Conservation (phyloP, 2,113 vertebrate genomes). For the Cavia porcellus region DNA sequence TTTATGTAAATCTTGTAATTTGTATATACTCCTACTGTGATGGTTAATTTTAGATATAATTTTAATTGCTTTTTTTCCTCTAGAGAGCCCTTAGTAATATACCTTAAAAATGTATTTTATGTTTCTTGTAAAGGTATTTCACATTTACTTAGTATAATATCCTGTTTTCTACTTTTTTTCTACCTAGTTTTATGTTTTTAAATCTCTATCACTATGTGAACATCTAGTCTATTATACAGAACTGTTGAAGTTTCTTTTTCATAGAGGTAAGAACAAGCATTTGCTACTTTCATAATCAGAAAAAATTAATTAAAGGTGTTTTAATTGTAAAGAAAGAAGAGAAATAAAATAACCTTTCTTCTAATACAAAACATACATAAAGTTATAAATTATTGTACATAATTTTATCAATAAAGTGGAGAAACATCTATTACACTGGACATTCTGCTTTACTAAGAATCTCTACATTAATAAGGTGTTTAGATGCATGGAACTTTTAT, state of each 20-base stretch:
- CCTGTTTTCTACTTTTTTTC: conserved; percentile 33
- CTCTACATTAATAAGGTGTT: conserved; percentile 48
- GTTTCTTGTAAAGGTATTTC: conserved; percentile 6
- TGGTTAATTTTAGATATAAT: not conserved
- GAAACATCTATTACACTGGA: conserved; percentile 62
- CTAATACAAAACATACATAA: conserved; percentile 45
- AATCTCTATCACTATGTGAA: conserved; percentile 6
- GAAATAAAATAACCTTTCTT: conserved; percentile 45
- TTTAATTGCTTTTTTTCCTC: not conserved
- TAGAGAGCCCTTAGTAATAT: not conserved
- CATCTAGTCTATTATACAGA: not conserved
- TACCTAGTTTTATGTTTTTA: not conserved
- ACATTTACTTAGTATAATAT: conserved; percentile 40
- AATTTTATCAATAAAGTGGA: conserved; percentile 31
- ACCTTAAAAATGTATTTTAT: not conserved
- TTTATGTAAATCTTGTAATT: conserved; percentile 16
- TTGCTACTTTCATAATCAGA: conserved; percentile 60
- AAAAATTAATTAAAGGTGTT: conserved; percentile 50
- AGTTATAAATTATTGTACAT: conserved; percentile 52
- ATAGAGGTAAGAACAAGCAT: conserved; percentile 25
- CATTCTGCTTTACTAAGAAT: conserved; percentile 62
- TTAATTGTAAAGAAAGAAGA: conserved; percentile 53
- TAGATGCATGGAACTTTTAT: not conserved
- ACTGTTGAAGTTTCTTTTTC: conserved; percentile 19
- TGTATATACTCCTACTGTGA: not conserved